Evolutionary conservation across 2,113 vertebrate species (phyloP), one percentile per base, ranked within the genome.

Genomic region (Recurvirostra avosetta): DNA sequence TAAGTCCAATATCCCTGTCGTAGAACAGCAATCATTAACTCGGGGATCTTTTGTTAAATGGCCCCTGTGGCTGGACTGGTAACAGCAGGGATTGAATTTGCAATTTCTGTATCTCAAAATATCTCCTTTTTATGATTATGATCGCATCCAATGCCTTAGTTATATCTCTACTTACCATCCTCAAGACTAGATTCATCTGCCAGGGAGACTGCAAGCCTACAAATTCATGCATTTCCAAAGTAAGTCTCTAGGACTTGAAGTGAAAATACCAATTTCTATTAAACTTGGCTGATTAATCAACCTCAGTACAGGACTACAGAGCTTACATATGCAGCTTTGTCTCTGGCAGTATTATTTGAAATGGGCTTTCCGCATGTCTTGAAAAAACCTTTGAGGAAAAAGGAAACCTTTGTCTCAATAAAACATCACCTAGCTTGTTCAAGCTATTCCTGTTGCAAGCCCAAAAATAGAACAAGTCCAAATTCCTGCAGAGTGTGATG

Each of bases 21-120:
- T 49, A 97, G 91, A 94, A 95, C 92, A 92, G 96, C 95, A 95
- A 91, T 95, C 95, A 94, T 97, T 97, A 96, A 89, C 88, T 87
- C 45, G 0, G 91, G 77, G 86, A 81, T 91, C 94, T 94, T 96
- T 95, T 97, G 94, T 96, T 95, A 95, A 81, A 94, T 50, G 75
- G 86, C 84, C 73, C 88, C 94, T 61, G 86, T 91, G 94, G 76
- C 80, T 97, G 88, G 80, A 91, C 95, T 88, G 58, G 72, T 94
- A 95, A 94, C 94, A 92, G 92, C 94, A 95, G 95, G 96, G 80
- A 94, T 52, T 5, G 21, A 95, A 95, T 93, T 93, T 95, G 94
- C 91, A 95, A 79, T 92, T 92, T 92, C 65, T 77, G 52, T 90
- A 92, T 82, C 81, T 89, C 90, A 90, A 86, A 95, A 92, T 92